A percentile compares a stretch with the other conserved stretches of the same genome.
Conservation (phyloP, 2,888 invertebrate genomes). For the Leptinotarsa haldemani region DNA sequence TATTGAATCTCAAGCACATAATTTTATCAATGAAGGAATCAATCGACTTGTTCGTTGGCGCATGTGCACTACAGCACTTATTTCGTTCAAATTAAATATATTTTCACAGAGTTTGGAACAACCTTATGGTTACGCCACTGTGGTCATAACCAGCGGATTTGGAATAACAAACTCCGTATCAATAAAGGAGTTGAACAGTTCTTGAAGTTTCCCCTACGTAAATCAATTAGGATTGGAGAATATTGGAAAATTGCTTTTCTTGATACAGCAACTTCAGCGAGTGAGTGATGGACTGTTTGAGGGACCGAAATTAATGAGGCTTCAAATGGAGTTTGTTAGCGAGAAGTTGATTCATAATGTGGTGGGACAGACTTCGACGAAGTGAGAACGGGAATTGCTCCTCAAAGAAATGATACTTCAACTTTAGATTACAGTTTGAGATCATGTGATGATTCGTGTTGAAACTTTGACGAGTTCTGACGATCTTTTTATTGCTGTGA, state of each 20-base stretch:
- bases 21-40: too few species aligned
- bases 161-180: constrained; percentile 12
- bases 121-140: not conserved
- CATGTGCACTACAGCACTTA: too few species aligned
- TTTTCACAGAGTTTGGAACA: too few species aligned
- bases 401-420: constrained; percentile 25
- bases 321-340: constrained; percentile 24
- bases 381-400: constrained; percentile 17
- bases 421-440: constrained; percentile 25
- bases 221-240: constrained; percentile 24
- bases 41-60: too few species aligned
- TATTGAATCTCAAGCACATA: too few species aligned
- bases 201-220: constrained; percentile 19
- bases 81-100: too few species aligned
- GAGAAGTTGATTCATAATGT: constrained; percentile 19
- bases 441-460: constrained; percentile 16
- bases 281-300: constrained; percentile 26
- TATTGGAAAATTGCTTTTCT: constrained; percentile 28
- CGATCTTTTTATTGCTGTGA: not conserved
- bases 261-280: constrained; percentile 13
- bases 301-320: constrained; percentile 24
- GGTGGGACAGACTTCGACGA: not conserved
- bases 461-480: constrained; percentile 15
- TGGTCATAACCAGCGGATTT: not conserved
- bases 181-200: constrained; percentile 17